Base-by-base conservation (phyloP, 2,888 invertebrate species). In the Steinernema scapterisci region DNA sequence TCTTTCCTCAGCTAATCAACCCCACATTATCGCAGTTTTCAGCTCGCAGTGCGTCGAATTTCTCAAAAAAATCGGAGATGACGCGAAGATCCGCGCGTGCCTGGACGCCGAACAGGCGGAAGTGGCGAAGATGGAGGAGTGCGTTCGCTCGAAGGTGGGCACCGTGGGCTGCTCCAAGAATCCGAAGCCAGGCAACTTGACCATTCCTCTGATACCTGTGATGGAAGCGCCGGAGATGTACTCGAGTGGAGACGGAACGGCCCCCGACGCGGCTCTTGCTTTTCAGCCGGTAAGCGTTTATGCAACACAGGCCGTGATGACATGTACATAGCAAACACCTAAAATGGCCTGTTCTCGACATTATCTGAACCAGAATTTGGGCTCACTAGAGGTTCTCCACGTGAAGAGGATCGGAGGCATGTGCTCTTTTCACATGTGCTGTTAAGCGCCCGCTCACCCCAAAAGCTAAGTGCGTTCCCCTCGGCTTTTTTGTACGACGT, bases 201-300 rank as follows among this genome's bases (percentile, higher is more conserved):
- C 86, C 0, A 82, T 86, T 46, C 85, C 86, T 9, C 75, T 86
- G 70, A 85, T 86, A 54, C 85, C 85, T 23, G 82, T 84, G 52
- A 81, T 86, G 70, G 83, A 82, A 52, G 78, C 79, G n/a, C 80
- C 83, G 43, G 80, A 82, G 63, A 54, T 54, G 54, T 54, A 23
- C 54, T 16, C 48, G 48, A 48, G 48, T 13, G 54, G 23, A 6
- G 54, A 21, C 54, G 54, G 5, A 25, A 23, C 21, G 63, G 31
- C 38, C 63, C 23, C 3, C 13, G 54, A 54, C n/a, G 51, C 51
- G 51, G 19, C 54, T 9, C 31, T 63, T 16, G 48, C 48, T 16
- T 48, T 48, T 27, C 63, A 63, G 11, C 63, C 63, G 63, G 63
- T 63, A 63, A 25, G 63, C 48, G 48, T 19, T 48, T 48, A 48